These are phyloP conservation scores for Hemicentrotus pulcherrimus DNA, from an alignment of 35 echinoderm and acorn worm species.

Conservation along the genomic window DNA sequence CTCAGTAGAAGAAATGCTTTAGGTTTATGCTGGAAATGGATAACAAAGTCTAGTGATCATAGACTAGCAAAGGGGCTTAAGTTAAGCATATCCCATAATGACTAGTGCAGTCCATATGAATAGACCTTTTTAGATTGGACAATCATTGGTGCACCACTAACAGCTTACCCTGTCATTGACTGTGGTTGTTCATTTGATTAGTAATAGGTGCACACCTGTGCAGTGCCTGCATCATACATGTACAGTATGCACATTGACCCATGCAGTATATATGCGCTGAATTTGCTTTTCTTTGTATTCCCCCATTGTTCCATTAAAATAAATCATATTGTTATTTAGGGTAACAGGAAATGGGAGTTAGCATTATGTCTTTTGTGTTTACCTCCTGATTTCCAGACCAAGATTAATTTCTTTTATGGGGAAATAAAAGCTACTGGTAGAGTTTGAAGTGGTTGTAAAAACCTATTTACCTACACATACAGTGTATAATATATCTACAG, in stretches of 20 bases:
- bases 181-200: conserved; percentile 3
- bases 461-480: too few species aligned
- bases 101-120: neutral
- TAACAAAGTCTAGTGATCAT: neutral
- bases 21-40: neutral
- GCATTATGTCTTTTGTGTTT: neutral
- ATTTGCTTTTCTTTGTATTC: conserved; percentile 5
- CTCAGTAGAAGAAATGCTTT: neutral
- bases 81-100: conserved; percentile 4
- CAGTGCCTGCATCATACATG: neutral
- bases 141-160: conserved; percentile 10
- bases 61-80: neutral
- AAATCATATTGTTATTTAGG: neutral
- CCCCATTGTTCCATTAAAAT: neutral
- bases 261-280: neutral
- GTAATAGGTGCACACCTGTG: neutral
- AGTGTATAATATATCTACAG: too few species aligned
- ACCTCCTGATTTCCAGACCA: neutral
- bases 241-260: neutral
- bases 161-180: neutral
- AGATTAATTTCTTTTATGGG: neutral
- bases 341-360: neutral
- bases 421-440: too few species aligned
- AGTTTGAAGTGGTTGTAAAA: too few species aligned
- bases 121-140: neutral